A percentile compares a stretch with the other conserved stretches of the same genome.
These are phyloP conservation scores for Benthosema pterotum DNA, from an alignment of 2,797 vertebrate genomes.

Conservation along the genomic window DNA sequence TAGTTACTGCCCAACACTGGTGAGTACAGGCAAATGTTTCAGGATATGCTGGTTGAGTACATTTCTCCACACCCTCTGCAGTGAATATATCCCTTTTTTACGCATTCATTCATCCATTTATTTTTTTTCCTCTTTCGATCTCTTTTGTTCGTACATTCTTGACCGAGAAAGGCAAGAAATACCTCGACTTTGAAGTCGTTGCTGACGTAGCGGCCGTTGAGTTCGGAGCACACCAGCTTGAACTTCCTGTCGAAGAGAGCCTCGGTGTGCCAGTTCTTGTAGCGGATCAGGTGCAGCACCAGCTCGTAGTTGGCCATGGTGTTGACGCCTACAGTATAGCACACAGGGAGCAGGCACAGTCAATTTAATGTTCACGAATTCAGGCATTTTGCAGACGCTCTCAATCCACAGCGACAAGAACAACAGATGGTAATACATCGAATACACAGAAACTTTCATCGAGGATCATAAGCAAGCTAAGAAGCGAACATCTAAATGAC, in stretches of 20 bases:
- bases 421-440: no score
- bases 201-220: slow-evolving; percentile 97
- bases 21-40: slow-evolving; percentile 7
- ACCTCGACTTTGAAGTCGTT: slow-evolving; percentile 98
- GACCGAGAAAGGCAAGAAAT: slow-evolving; percentile 31
- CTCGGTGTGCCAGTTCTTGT: slow-evolving; percentile 92
- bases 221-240: slow-evolving; percentile 94
- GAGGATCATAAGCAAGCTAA: no score
- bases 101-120: no score
- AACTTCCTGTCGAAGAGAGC: slow-evolving; percentile 95
- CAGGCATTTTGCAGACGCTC: no score
- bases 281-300: slow-evolving; percentile 90
- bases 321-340: slow-evolving; percentile 87
- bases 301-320: slow-evolving; percentile 97
- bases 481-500: no score
- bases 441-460: no score
- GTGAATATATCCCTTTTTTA: no score
- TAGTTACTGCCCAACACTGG: no score
- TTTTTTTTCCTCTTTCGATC: neutral
- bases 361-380: neutral
- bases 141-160: no score
- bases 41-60: no score
- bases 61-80: no score
- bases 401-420: no score
- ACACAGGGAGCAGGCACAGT: slow-evolving; percentile 22